A percentile compares a stretch with the other conserved stretches of the same genome.
These are phyloP conservation scores for Brachypalpus laphriformis DNA, from an alignment of 2,888 invertebrate genomes.

Conservation along the genomic window DNA sequence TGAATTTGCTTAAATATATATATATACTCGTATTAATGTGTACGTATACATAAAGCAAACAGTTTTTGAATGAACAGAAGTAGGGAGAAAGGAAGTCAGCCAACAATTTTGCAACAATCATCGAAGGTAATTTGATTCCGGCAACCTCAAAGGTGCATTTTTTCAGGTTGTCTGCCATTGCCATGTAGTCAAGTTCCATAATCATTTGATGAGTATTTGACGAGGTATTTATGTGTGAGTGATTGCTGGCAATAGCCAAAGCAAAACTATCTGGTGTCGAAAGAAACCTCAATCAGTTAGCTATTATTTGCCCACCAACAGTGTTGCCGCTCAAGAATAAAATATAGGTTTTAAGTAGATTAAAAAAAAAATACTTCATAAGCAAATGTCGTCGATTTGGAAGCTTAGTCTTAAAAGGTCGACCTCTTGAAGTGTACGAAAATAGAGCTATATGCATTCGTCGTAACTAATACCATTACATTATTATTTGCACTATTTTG, in stretches of 20 bases:
- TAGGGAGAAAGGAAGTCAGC: not conserved
- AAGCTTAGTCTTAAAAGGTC: too few species aligned
- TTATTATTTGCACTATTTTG: too few species aligned
- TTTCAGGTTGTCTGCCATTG: slow-evolving; percentile 3
- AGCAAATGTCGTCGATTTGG: too few species aligned
- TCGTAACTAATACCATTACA: too few species aligned
- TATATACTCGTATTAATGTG: not conserved
- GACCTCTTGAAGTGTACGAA: too few species aligned
- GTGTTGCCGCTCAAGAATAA: too few species aligned
- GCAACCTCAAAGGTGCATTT: slow-evolving; percentile 47
- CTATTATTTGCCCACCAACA: not conserved
- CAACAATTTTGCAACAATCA: slow-evolving; percentile 17
- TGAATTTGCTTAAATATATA: slow-evolving; percentile 6
- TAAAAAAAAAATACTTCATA: too few species aligned
- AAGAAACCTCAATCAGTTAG: slow-evolving; percentile 25
- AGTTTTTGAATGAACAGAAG: not conserved
- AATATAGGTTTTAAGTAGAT: too few species aligned
- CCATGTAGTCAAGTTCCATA: slow-evolving; percentile 4
- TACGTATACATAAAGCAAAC: not conserved
- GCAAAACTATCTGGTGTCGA: not conserved
- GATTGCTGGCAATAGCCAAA: not conserved
- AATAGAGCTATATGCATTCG: too few species aligned
- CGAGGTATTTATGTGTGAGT: not conserved
- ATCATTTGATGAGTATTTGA: slow-evolving; percentile 5
- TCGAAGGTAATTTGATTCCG: slow-evolving; percentile 13